Evolutionary conservation across 1,140 invertebrate genomes (phyloP), one percentile per base, ranked within the genome.

Genomic region (Acromyrmex echinatior): DNA sequence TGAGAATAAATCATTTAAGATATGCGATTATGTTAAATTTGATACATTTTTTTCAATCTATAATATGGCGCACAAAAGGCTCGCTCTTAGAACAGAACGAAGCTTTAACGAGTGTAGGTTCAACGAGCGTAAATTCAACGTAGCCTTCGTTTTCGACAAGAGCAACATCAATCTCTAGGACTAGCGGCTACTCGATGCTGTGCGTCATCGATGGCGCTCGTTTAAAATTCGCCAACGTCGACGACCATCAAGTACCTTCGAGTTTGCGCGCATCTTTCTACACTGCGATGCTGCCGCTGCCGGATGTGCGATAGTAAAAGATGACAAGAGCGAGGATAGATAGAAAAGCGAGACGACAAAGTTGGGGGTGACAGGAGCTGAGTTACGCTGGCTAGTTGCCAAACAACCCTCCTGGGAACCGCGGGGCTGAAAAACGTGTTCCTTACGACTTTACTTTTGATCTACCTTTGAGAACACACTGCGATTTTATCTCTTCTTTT

Each of bases 221-320:
- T 66, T 93, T 81, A 90, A 94, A 93, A 94, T 92, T 93, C 92
- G 92, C 93, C 87, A 92, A 93, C 93, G 92, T 93, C 92, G 90
- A 85, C 92, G 65, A 71, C 77, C 90, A 90, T 93, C 92, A 93
- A 89, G 86, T 88, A 90, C 81, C 86, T 88, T 91, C 87, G 90
- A 91, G 82, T 90, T 90, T 84, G 87, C 80, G 84, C 79, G 86
- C 65, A 60, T 71, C 86, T 87, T 92, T 84, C 90, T 87, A 88
- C 88, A 60, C 45, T 78, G 45, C 16, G 65, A 63, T 25, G 73
- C 70, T 35, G 18, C 68, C 35, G 28, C 56, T 21, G 18, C 45
- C 45, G 45, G 66, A 39, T 65, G 63, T 28, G 62, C 62, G 51
- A 49, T 51, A 84, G 62, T 77, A 78, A 85, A 88, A 56, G 58